Evolutionary conservation across 2,113 vertebrate genomes (phyloP), one percentile per base, ranked within the genome.

Genomic region (Romanogobio albipinnatus): DNA sequence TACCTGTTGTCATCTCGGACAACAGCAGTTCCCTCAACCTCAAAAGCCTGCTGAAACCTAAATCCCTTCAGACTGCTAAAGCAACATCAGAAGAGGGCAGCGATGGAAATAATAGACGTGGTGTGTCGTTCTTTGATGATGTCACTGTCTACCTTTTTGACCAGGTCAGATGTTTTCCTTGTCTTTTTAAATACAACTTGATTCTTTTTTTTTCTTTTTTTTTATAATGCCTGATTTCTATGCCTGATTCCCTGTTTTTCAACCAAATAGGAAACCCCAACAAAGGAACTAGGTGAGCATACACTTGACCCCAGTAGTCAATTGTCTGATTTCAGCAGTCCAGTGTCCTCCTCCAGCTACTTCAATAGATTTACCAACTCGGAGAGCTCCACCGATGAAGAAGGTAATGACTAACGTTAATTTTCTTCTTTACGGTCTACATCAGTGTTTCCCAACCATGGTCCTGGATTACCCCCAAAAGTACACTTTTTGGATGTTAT

Each of bases 91-190:
- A 86, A 3, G 56, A 19, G 0, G 89, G 82, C n/a, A 85, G 5
- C 71, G 87, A 82, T 0, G 81, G 90, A 1, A 89, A 91, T n/a
- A 89, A 88, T 93, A 91, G 81, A 93, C 95, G 89, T 96, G 95
- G 96, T 0, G 98, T 99, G 73, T 97, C 95, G 0, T 99, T 99
- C 91, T 99, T 99, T 51, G 96, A 98, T 78, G 98, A 99, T 85
- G 98, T 99, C 92, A 99, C 98, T 0, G 96, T 99, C 89, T 99
- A 96, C 91, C 94, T 99, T 80, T 99, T 99, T 92, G 98, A 99
- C 91, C 98, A 99, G 97, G 98, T 99, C 95, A 76, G 73, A 33
- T 33, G 24, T 29, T 70, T 13, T 56, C 10, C 19, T 24, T 82
- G 19, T 47, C 45, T 29, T 43, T 75, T 51, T n/a, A 49, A 80